Percentiles rank a stretch among this genome's conserved stretches.
phyloP scores from a whole-genome alignment of 2,888 invertebrate species.

The Sarcophaga caerulescens region DNA sequence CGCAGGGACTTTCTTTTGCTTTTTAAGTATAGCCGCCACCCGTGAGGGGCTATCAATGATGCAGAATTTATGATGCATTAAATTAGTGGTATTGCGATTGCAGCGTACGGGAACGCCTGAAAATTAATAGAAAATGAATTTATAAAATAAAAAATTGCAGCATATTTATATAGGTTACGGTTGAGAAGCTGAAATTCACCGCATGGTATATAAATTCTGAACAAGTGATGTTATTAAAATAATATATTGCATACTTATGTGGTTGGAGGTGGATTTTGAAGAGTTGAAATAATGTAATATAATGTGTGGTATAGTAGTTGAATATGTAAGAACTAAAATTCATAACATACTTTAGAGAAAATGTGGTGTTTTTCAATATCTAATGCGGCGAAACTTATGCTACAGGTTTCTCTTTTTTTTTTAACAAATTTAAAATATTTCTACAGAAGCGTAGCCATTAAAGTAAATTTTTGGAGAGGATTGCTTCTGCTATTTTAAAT shows the following conservation, averaged over 20 bases:
- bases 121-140: conserved; percentile 12
- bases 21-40: conserved; percentile 61
- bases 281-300: neutral
- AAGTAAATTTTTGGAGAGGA: too few relatives aligned
- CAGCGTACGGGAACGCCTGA: conserved; percentile 75
- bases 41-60: conserved; percentile 75
- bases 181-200: conserved; percentile 18
- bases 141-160: neutral
- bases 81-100: conserved; percentile 47
- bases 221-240: neutral
- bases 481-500: too few relatives aligned
- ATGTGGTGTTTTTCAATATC: neutral
- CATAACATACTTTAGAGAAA: neutral
- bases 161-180: neutral
- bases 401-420: too few relatives aligned
- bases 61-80: conserved; percentile 81
- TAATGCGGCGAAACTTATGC: neutral
- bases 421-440: too few relatives aligned
- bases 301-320: too few relatives aligned
- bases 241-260: conserved; percentile 16
- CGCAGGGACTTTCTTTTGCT: conserved; percentile 50
- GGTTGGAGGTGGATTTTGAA: neutral
- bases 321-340: neutral
- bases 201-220: neutral
- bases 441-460: too few relatives aligned